Evolutionary conservation across 2,113 vertebrate species (phyloP), one percentile per base, ranked within the genome.

Genomic region (Entelurus aequoreus): DNA sequence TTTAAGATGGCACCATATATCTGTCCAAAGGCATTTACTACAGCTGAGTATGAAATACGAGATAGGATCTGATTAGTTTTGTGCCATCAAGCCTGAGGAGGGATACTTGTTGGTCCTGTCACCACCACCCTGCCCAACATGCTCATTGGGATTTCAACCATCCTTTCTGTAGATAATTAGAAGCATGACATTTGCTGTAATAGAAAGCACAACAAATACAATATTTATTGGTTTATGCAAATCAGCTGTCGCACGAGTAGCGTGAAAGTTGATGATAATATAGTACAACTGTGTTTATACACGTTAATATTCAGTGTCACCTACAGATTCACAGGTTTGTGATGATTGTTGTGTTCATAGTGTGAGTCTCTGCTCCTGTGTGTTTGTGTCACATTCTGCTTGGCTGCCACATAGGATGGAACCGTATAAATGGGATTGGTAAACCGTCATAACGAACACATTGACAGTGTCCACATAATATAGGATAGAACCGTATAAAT

Each of bases 331-430:
- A 56, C 54, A 73, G 55, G 44, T 66, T 50, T 28, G 42, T 1
- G 6, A 64, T 54, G 38, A 40, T 54, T 66, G 75, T 47, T 37
- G 9, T 28, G 36, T 28, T 28, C 50, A 42, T 63, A 35, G 57
- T 67, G 71, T 59, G 48, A 58, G 37, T 54, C 37, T 62, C 51
- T 55, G 40, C 46, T 37, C 70, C 60, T 59, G 58, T 69, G 55
- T 69, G 73, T 74, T 74, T 74, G 72, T 77, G 49, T 70, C 65
- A 47, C 61, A 68, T 71, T 62, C 71, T 70, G 60, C 56, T 54
- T 56, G 35, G 48, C 53, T 54, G 59, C 48, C 10, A 46, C 10
- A 11, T 4, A 46, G 42, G 11, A 46, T 5, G 11, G 12, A 42
- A 42, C 40, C 8, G 12, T 46, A 46, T 12, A 46, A 9, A 46